A percentile compares a stretch with the other conserved stretches of the same genome.
Evolutionary conservation across 2,888 invertebrate species (phyloP).

Genomic region (Ophioninae sp.): DNA sequence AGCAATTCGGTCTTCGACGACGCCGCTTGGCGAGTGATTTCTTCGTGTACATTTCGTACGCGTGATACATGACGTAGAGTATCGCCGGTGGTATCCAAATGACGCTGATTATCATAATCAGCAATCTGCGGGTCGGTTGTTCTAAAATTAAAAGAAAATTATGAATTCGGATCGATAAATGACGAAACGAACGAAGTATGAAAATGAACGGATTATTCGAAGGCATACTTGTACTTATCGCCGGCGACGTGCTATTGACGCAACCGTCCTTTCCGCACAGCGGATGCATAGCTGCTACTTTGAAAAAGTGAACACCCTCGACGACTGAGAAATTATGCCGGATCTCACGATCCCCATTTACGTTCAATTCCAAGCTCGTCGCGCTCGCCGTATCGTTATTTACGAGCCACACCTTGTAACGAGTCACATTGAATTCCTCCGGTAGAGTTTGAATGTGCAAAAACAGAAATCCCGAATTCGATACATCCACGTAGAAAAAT

Average conservation of each 20-base stretch:
- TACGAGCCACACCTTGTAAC: constrained; percentile 76
- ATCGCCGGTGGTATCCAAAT: constrained; percentile 78
- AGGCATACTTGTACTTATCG: constrained; percentile 74
- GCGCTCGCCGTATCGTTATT: constrained; percentile 71
- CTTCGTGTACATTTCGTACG: constrained; percentile 73
- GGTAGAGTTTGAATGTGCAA: constrained; percentile 76
- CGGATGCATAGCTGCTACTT: constrained; percentile 75
- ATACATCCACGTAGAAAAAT: constrained; percentile 77
- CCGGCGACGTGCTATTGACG: constrained; percentile 75
- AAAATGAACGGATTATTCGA: not conserved
- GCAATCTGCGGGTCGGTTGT: constrained; percentile 70
- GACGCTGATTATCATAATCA: constrained; percentile 78
- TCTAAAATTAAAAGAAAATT: constrained; percentile 59
- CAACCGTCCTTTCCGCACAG: constrained; percentile 74
- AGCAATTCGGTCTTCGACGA: constrained; percentile 72
- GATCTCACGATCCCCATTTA: constrained; percentile 64
- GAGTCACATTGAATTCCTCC: constrained; percentile 73
- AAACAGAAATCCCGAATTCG: constrained; percentile 69
- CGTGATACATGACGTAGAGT: constrained; percentile 73
- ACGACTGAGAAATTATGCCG: constrained; percentile 70
- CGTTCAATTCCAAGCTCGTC: constrained; percentile 57
- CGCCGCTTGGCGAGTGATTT: constrained; percentile 57
- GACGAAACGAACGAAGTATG: not conserved
- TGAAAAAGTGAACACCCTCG: constrained; percentile 75
- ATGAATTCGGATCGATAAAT: too few relatives aligned